Evolutionary conservation across 2,113 vertebrate species (phyloP), one percentile per base, ranked within the genome.

Genomic region (Aspidoscelis tigris): DNA sequence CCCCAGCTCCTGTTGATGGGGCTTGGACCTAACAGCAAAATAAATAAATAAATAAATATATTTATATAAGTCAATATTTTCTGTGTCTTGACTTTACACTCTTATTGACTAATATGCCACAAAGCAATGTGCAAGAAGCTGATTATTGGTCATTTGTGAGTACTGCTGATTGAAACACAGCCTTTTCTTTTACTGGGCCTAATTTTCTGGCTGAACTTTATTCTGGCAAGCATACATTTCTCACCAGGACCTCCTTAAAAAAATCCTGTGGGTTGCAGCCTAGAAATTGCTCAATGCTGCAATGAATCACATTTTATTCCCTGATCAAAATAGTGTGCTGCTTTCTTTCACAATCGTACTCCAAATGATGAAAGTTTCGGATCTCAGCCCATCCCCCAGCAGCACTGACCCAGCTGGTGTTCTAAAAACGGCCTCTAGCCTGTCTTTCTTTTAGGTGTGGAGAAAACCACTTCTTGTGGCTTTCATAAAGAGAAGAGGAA

Each of bases 341-440:
- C 41, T 78, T n/a, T 43, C 86, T 92, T 90, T 90, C 86, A 77
- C 91, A 94, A 80, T 71, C 26, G 0, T 58, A 80, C 39, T 71
- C 82, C 0, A 2, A 76, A 84, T 78, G 82, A 82, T 39, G 85
- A 70, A 78, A 41, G 18, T 16, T 1, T 43, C 18, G 14, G 85
- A n/a, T 16, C 83, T 81, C 69, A 24, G 0, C 2, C 72, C 72
- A 3, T 0, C 82, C 87, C 1, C 0, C 87, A 44, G 68, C 82
- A 68, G 33, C 41, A 24, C 5, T 66, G 65, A 26, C 69, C 58
- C 50, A 77, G 66, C 76, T 79, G 83, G 20, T 41, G n/a, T 77
- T 81, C 73, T 18, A 22, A 2, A 58, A 84, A 78, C 3, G 11
- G 43, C 39, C 43, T 43, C 26, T 0, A 0, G 82, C 3, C 0